Evolutionary conservation across 2,888 invertebrate genomes (phyloP).

Genomic region (Dolichopus griseipennis): DNA sequence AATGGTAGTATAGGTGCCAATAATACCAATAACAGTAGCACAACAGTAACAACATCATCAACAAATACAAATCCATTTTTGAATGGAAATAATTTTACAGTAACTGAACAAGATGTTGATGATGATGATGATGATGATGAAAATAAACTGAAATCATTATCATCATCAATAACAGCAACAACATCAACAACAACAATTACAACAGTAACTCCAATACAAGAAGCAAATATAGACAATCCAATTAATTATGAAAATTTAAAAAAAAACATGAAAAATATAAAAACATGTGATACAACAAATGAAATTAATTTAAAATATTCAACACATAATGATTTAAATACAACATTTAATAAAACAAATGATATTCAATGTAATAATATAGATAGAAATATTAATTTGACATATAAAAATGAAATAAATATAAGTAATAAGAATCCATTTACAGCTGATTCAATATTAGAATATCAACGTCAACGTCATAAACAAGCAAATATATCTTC

Average conservation of each 20-base stretch:
- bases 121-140: conserved; percentile 19
- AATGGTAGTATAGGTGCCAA: background rate
- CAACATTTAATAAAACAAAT: background rate
- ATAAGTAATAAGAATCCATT: conserved; percentile 20
- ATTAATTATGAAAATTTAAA: background rate
- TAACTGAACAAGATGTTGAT: conserved; percentile 18
- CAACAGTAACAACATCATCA: background rate
- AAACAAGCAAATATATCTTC: background rate
- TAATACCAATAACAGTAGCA: background rate
- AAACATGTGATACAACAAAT: background rate
- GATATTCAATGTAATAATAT: background rate
- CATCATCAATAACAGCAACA: background rate
- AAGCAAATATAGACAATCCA: conserved; percentile 12
- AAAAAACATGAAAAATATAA: background rate
- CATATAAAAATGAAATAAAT: background rate
- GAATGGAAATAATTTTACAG: conserved; percentile 21
- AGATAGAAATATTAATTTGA: background rate
- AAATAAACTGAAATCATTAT: background rate
- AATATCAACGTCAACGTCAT: conserved; percentile 4
- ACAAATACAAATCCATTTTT: conserved; percentile 25
- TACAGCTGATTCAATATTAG: conserved; percentile 15
- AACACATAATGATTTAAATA: background rate
- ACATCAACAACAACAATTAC: background rate
- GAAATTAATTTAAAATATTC: background rate
- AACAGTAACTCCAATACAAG: background rate